These are phyloP conservation scores for Oryzias curvinotus DNA, from an alignment of 2,113 vertebrate species.

Conservation along the genomic window DNA sequence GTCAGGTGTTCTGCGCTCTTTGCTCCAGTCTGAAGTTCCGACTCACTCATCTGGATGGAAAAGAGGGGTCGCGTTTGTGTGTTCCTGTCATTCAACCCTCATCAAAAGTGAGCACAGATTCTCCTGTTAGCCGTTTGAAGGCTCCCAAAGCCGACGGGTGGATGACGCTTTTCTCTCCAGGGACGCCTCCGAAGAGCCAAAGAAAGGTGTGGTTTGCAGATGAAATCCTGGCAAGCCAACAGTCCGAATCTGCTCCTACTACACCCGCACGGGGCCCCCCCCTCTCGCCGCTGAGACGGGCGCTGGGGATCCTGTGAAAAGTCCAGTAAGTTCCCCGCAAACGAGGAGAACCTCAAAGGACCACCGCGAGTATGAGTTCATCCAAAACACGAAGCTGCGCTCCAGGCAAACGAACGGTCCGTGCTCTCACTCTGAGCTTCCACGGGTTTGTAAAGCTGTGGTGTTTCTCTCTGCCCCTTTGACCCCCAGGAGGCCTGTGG, in stretches of 20 bases:
- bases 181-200: constrained; percentile 83
- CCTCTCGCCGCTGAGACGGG: constrained; percentile 76
- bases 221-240: constrained; percentile 86
- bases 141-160: neutral
- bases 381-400: neutral
- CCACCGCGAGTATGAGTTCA: constrained; percentile 44
- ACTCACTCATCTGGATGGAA: constrained; percentile 92
- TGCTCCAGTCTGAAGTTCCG: constrained; percentile 95
- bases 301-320: constrained; percentile 79
- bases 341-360: constrained; percentile 72
- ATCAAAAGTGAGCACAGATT: constrained; percentile 84
- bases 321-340: constrained; percentile 77
- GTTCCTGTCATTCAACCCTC: constrained; percentile 92
- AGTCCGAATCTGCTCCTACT: constrained; percentile 88
- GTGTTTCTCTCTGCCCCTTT: neutral
- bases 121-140: neutral
- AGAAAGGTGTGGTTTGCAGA: constrained; percentile 98
- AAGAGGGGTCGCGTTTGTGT: constrained; percentile 95
- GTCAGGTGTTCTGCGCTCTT: constrained; percentile 91
- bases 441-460: neutral
- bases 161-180: constrained; percentile 39
- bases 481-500: constrained; percentile 78
- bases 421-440: neutral
- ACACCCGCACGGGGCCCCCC: constrained; percentile 82
- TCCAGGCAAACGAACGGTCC: too few species aligned